phyloP scores from a whole-genome alignment of 2,888 invertebrate species.

The Alcis repandata region DNA sequence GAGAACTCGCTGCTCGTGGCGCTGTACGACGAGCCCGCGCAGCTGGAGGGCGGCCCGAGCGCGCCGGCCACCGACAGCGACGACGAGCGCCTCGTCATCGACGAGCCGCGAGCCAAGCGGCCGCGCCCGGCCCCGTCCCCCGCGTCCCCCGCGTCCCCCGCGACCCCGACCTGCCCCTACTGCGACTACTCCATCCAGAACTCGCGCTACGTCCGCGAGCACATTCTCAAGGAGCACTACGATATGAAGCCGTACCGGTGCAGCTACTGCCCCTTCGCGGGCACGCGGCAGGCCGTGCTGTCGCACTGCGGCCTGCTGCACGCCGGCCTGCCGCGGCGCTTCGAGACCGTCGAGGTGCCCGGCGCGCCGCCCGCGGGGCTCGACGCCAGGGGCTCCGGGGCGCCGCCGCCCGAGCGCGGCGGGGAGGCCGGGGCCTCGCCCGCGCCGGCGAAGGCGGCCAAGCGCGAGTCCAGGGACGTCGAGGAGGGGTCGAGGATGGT shows the following conservation, averaged over 20 bases:
- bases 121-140: no score
- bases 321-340: constrained; percentile 44
- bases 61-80: constrained; percentile 59
- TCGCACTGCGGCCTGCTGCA: no score
- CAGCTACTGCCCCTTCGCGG: constrained; percentile 67
- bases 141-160: no score
- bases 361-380: constrained; percentile 17
- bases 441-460: not conserved
- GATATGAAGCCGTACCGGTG: constrained; percentile 77
- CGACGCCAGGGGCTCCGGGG: not conserved
- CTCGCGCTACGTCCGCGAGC: constrained; percentile 63
- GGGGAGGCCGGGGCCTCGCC: not conserved
- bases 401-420: not conserved
- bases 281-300: constrained; percentile 58
- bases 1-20: constrained; percentile 75
- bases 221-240: constrained; percentile 78
- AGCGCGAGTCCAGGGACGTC: constrained; percentile 9
- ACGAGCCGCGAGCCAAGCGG: constrained; percentile 53
- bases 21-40: constrained; percentile 68
- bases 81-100: constrained; percentile 64
- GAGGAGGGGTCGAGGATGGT: constrained; percentile 49
- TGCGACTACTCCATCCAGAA: constrained; percentile 56
- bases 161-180: no score
- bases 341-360: constrained; percentile 52
- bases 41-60: constrained; percentile 59